phyloP scores from a whole-genome alignment of 2,888 invertebrate species.

The Abrostola tripartita region DNA sequence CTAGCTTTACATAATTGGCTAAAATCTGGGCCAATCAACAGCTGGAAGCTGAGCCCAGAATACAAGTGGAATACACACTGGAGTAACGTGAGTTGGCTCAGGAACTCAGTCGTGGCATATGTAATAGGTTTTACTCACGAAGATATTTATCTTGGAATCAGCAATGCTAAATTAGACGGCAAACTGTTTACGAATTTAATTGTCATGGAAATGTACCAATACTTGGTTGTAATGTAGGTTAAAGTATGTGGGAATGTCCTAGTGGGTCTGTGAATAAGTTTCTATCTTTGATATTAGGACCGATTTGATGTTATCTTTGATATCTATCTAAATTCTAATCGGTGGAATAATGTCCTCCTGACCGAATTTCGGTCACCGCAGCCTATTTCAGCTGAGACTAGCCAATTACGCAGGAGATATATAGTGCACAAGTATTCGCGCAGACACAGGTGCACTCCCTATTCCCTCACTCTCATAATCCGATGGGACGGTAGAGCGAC shows the following conservation, averaged over 20 bases:
- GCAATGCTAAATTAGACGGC: constrained; percentile 34
- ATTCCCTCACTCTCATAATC: too few species aligned
- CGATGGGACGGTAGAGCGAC: too few species aligned
- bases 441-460: too few species aligned
- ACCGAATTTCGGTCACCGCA: too few species aligned
- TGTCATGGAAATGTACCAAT: not conserved
- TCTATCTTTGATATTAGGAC: too few species aligned
- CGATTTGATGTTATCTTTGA: too few species aligned
- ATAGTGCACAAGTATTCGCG: too few species aligned
- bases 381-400: too few species aligned
- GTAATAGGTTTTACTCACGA: constrained; percentile 24
- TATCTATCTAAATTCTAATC: too few species aligned
- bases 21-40: not conserved
- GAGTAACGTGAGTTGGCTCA: constrained; percentile 32
- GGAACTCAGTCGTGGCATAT: constrained; percentile 35
- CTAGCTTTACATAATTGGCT: too few species aligned
- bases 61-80: constrained; percentile 9
- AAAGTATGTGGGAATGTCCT: constrained; percentile 3
- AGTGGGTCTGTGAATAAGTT: not conserved
- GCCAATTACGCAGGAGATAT: too few species aligned
- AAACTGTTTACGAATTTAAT: constrained; percentile 8
- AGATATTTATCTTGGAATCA: constrained; percentile 42
- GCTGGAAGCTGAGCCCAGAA: not conserved
- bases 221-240: not conserved
- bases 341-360: too few species aligned